phyloP scores from a whole-genome alignment of 2,797 vertebrate species.

The Ateles fusciceps region DNA sequence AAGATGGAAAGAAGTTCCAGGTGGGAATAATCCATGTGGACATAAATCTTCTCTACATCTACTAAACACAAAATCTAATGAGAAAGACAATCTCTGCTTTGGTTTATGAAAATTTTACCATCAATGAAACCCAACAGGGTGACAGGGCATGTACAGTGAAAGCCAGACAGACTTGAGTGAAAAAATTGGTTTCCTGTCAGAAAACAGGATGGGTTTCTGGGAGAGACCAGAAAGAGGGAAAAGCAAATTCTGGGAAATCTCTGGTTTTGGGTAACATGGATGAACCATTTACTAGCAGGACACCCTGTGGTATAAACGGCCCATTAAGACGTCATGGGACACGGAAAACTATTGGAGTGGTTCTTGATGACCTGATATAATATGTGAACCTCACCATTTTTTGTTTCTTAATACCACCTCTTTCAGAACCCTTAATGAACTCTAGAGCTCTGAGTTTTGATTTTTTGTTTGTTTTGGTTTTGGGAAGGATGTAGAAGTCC shows the following conservation, averaged over 20 bases:
- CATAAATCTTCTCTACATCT: background rate
- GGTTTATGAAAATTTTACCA: background rate
- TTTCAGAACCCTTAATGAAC: background rate
- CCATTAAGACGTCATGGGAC: background rate
- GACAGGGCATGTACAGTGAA: background rate
- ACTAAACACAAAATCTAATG: background rate
- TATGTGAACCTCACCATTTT: background rate
- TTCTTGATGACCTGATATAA: background rate
- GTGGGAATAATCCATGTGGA: too few species aligned
- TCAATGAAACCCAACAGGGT: background rate
- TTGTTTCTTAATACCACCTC: background rate
- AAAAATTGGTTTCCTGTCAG: background rate
- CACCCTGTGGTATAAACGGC: rapidly evolving
- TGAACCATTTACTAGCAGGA: background rate
- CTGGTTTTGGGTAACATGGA: background rate
- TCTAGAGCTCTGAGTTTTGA: background rate
- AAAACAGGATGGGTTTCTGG: background rate
- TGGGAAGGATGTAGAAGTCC: background rate
- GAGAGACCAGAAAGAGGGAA: background rate
- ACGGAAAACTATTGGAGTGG: background rate
- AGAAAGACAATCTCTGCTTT: background rate
- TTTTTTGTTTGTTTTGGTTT: background rate
- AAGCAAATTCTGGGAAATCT: background rate
- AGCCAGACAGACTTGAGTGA: background rate
- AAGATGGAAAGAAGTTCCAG: background rate